A percentile compares a stretch with the other conserved stretches of the same genome.
Conservation (phyloP, 2,113 vertebrate species). For the Mustelus asterias region DNA sequence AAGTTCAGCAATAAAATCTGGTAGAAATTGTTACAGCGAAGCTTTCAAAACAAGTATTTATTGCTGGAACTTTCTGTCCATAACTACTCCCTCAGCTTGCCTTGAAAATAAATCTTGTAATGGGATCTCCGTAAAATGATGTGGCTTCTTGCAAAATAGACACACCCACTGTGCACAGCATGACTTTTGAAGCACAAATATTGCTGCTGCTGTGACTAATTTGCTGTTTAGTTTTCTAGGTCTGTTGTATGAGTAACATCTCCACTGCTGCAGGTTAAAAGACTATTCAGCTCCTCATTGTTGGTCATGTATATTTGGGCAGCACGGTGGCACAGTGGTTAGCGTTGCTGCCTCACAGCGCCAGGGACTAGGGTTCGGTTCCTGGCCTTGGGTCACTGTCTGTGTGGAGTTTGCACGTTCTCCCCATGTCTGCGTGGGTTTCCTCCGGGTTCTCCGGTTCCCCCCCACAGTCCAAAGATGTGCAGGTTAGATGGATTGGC, state of each 20-base stretch:
- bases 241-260: not conserved
- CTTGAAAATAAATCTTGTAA: no score
- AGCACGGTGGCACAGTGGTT: no score
- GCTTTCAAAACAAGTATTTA: not conserved
- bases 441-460: no score
- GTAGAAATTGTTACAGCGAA: not conserved
- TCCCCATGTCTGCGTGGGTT: no score
- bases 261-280: not conserved
- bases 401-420: no score
- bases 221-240: not conserved
- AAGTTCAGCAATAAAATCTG: not conserved
- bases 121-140: not conserved
- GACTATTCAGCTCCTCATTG: not conserved
- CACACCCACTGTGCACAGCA: not conserved
- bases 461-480: no score
- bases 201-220: not conserved
- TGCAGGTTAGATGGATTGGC: constrained; percentile 44
- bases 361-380: no score
- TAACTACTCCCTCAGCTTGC: no score
- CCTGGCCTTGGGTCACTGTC: no score
- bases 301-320: not conserved
- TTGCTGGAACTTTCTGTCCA: no score
- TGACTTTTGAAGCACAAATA: not conserved
- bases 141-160: not conserved
- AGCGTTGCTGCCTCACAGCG: no score